A percentile compares a stretch with the other conserved stretches of the same genome.
Evolutionary conservation across 1,140 invertebrate genomes (phyloP).

Genomic region (Oscheius sp.): DNA sequence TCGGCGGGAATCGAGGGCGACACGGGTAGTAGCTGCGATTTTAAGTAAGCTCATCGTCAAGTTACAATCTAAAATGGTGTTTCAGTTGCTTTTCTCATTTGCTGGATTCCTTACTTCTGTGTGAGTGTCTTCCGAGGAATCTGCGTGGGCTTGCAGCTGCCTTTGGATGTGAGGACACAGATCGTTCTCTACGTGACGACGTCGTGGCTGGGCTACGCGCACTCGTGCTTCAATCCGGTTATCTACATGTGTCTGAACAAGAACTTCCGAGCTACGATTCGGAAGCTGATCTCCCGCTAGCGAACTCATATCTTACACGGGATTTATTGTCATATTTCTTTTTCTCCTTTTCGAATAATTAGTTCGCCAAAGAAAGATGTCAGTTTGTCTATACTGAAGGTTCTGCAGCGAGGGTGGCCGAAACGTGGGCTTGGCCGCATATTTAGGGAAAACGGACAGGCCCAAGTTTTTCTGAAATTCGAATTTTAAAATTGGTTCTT

Average conservation of each 20-base stretch:
- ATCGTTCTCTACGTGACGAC: conserved; percentile 25
- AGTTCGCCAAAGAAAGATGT: too few species aligned
- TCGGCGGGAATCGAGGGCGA: conserved; percentile 36
- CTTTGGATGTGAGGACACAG: conserved; percentile 17
- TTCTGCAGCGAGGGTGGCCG: too few species aligned
- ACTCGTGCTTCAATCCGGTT: conserved; percentile 42
- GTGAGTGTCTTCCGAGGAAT: conserved; percentile 27
- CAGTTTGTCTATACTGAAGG: too few species aligned
- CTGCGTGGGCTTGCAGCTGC: conserved; percentile 7
- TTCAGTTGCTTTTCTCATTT: conserved; percentile 41
- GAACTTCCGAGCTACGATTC: conserved; percentile 37
- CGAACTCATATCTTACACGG: conserved; percentile 7
- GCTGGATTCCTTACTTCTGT: conserved; percentile 43
- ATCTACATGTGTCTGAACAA: conserved; percentile 46
- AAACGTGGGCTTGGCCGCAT: too few species aligned
- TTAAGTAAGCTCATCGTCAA: conserved; percentile 21
- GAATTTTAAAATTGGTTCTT: too few species aligned
- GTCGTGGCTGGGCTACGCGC: conserved; percentile 41
- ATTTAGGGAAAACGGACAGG: too few species aligned
- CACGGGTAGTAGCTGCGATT: conserved; percentile 40
- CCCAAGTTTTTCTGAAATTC: too few species aligned
- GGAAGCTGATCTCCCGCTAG: conserved; percentile 24
- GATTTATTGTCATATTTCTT: not conserved
- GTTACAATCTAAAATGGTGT: not conserved
- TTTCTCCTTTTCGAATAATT: not conserved